Conservation (phyloP, 2,888 invertebrate genomes). For the Boloria euphrosyne region DNA sequence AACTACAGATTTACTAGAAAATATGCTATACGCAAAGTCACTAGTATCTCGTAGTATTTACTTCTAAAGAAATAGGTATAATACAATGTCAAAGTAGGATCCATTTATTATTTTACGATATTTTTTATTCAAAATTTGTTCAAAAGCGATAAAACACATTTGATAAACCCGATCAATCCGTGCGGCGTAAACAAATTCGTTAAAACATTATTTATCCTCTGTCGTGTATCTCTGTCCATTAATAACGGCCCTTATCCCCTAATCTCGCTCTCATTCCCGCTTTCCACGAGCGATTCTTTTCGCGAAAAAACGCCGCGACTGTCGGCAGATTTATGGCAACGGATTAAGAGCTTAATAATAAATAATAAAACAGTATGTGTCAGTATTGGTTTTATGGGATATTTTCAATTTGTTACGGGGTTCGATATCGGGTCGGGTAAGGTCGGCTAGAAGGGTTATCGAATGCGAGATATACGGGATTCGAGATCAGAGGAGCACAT, state of each 20-base stretch:
- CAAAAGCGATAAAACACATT: slow-evolving; percentile 9
- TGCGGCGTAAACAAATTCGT: slow-evolving; percentile 37
- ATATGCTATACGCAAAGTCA: too few species aligned
- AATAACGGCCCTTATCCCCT: slow-evolving; percentile 79
- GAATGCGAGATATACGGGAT: neutral
- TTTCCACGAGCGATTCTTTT: slow-evolving; percentile 79
- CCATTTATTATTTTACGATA: neutral
- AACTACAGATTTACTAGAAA: too few species aligned
- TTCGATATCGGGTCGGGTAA: slow-evolving; percentile 3
- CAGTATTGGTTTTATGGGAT: slow-evolving; percentile 62
- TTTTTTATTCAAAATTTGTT: neutral
- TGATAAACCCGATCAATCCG: slow-evolving; percentile 35
- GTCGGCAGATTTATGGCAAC: slow-evolving; percentile 73
- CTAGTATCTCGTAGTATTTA: too few species aligned
- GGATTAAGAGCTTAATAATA: slow-evolving; percentile 67
- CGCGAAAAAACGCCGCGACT: slow-evolving; percentile 67
- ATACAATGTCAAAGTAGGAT: too few species aligned
- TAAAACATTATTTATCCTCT: slow-evolving; percentile 70
- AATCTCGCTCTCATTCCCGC: slow-evolving; percentile 79
- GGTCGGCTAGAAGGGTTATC: neutral
- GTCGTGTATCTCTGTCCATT: slow-evolving; percentile 78
- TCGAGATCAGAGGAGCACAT: too few species aligned
- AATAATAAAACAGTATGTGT: slow-evolving; percentile 62
- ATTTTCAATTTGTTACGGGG: slow-evolving; percentile 67
- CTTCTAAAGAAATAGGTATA: too few species aligned